Percentiles rank a stretch among this genome's conserved stretches.
Evolutionary conservation across 2,888 invertebrate species (phyloP).

Genomic region (Thalpophila matura): DNA sequence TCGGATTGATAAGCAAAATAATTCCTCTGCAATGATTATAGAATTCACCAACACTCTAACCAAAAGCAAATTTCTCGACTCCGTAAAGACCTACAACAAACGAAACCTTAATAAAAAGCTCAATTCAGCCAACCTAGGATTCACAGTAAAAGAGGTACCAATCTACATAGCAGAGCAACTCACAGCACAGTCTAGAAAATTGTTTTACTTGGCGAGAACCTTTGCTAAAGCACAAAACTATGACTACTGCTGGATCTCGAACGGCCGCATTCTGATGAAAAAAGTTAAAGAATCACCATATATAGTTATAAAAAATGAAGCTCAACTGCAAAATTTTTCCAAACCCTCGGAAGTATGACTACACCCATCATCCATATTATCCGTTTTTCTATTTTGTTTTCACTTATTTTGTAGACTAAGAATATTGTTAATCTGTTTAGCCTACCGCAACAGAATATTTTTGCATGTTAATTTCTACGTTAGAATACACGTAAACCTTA

Average conservation of each 20-base stretch:
- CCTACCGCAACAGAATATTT: too few relatives aligned
- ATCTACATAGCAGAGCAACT: background rate
- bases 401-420: too few relatives aligned
- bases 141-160: background rate
- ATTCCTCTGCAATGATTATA: background rate
- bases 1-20: background rate
- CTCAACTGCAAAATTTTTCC: background rate
- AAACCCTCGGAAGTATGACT: background rate
- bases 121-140: background rate
- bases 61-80: background rate
- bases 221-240: background rate
- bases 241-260: background rate
- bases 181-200: background rate
- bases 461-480: too few relatives aligned
- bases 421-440: too few relatives aligned
- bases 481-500: too few relatives aligned
- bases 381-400: too few relatives aligned
- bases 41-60: background rate
- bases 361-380: background rate
- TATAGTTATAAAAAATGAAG: background rate
- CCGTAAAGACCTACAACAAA: background rate
- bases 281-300: background rate
- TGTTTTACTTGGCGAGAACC: background rate
- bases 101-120: background rate
- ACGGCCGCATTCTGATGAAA: background rate